Evolutionary conservation across 1,140 invertebrate species (phyloP).

Genomic region (Sitophilus oryzae): DNA sequence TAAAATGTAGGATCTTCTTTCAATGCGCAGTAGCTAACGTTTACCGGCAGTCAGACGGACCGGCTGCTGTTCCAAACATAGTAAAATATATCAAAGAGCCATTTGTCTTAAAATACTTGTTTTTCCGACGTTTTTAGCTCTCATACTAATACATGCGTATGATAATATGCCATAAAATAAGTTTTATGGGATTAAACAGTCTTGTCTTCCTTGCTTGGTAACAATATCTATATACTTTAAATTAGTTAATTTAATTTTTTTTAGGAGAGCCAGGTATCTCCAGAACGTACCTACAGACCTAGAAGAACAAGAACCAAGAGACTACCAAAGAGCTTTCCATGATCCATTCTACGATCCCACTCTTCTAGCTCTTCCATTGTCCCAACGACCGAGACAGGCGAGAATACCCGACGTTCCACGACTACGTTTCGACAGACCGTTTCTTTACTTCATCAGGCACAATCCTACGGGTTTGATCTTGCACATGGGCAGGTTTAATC

Average conservation of each 20-base stretch:
- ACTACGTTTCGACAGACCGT: slow-evolving; percentile 75
- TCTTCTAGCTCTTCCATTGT: slow-evolving; percentile 56
- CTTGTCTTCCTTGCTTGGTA: too few species aligned
- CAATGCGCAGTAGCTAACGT: too few species aligned
- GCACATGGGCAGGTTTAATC: slow-evolving; percentile 79
- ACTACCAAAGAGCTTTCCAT: slow-evolving; percentile 52
- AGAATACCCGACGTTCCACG: slow-evolving; percentile 62
- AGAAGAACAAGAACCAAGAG: slow-evolving; percentile 17
- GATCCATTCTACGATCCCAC: slow-evolving; percentile 56
- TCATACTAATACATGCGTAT: too few species aligned
- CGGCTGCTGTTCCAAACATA: too few species aligned
- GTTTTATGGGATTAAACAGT: too few species aligned
- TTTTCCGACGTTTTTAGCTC: too few species aligned
- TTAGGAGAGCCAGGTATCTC: neutral
- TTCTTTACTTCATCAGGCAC: slow-evolving; percentile 78
- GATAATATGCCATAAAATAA: too few species aligned
- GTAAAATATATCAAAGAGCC: too few species aligned
- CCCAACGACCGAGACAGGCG: slow-evolving; percentile 62
- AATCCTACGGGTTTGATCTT: slow-evolving; percentile 81
- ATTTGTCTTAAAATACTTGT: too few species aligned
- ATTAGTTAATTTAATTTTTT: neutral
- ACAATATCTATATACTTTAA: too few species aligned
- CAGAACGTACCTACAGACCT: neutral
- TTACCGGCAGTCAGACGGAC: too few species aligned
- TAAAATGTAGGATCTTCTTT: too few species aligned